Evolutionary conservation across 2,797 vertebrate species (phyloP).

Genomic region (Threskiornis aethiopicus): DNA sequence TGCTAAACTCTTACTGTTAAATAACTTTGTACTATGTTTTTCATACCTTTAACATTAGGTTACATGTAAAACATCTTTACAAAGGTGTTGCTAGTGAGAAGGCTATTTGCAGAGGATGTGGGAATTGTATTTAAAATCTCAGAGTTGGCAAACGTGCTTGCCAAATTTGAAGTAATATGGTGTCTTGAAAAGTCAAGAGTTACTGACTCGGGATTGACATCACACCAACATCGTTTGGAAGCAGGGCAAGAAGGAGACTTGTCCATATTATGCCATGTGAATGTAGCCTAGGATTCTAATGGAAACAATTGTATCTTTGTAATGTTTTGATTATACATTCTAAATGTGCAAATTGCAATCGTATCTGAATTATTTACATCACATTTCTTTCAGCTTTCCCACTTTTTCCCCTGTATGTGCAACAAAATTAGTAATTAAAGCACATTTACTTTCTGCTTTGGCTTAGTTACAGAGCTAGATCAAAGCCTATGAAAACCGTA

Average conservation of each 20-base stretch:
- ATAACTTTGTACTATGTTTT: background rate
- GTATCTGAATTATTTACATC: background rate
- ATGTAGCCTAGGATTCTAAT: background rate
- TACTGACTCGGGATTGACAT: background rate
- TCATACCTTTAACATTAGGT: background rate
- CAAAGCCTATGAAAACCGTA: background rate
- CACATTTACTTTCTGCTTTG: background rate
- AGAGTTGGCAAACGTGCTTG: background rate
- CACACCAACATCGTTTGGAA: background rate
- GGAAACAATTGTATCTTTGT: background rate
- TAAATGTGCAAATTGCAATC: background rate
- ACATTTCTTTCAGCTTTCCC: background rate
- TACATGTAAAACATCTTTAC: background rate
- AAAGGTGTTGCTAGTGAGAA: background rate
- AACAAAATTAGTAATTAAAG: background rate
- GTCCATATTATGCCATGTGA: background rate
- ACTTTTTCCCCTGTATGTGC: background rate
- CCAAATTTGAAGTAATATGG: background rate
- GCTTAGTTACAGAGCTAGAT: background rate
- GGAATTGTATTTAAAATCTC: background rate
- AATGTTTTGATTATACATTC: background rate
- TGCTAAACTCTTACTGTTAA: constrained; percentile 4
- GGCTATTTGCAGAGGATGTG: background rate
- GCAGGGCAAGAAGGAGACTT: background rate
- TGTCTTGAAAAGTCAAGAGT: background rate